Base-by-base conservation (phyloP, 2,888 invertebrate genomes). In the Anarsia innoxiella region DNA sequence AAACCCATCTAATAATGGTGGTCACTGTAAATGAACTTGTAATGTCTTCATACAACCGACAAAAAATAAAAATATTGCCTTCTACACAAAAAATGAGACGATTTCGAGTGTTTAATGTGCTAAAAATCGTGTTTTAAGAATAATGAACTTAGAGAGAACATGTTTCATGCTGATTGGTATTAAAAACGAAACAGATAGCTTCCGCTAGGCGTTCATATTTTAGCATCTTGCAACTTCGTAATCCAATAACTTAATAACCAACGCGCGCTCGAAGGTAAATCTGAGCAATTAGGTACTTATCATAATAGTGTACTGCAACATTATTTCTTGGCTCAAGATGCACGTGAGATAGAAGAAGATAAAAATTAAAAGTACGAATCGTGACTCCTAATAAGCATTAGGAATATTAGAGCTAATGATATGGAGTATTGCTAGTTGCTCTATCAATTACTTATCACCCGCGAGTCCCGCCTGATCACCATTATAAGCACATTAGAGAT, bases 401-500 rank as follows among this genome's bases (percentile, higher is more conserved):
- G 13, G 23, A n/a, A 31, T 12, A 67, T 74, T 74, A 68, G 61
- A 45, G 54, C 59, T 72, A 70, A 73, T 72, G 69, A 48, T 58
- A 61, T 60, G 66, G 60, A 65, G 64, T 65, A 69, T 66, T 63
- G 62, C 56, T 56, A 64, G 65, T 66, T 64, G 66, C 61, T 70
- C 68, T 76, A 83, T 82, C 77, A 80, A 82, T 82, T 80, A 80
- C 70, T 79, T 77, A 73, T 67, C 70, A 68, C 73, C 67, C 60
- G 62, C 69, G 66, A 61, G 61, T 66, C 57, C 62, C 61, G 59
- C 58, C 66, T 65, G 68, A 71, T 73, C 60, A 64, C 70, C 61
- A 83, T 83, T 83, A 83, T 80, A 83, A 79, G 59, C 56, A 60
- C 79, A 80, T 83, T 79, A 82, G 76, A 72, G 70, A 68, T 66